phyloP scores from a whole-genome alignment of 2,888 invertebrate genomes.

The Agapostemon virescens region DNA sequence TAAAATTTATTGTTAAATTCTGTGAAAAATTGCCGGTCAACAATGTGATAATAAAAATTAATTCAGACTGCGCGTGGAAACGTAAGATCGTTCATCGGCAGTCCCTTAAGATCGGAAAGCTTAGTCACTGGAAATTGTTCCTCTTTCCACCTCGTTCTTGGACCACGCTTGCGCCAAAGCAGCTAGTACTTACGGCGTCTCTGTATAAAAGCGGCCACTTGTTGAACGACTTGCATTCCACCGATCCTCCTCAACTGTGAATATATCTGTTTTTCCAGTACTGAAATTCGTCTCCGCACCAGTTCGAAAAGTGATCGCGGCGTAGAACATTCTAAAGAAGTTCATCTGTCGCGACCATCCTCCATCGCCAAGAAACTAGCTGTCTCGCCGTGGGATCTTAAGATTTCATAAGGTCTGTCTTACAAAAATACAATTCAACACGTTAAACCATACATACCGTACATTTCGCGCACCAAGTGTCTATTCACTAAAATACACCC shows the following conservation, averaged over 20 bases:
- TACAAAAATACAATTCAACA: neutral
- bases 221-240: conserved; percentile 78
- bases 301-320: conserved; percentile 7
- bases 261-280: conserved; percentile 48
- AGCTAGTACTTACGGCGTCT: conserved; percentile 60
- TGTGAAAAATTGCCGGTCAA: too few species aligned
- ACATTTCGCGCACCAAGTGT: too few species aligned
- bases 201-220: conserved; percentile 80
- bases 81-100: conserved; percentile 28
- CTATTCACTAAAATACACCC: too few species aligned
- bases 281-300: neutral
- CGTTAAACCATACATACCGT: neutral
- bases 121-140: conserved; percentile 46
- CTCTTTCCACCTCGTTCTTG: conserved; percentile 36
- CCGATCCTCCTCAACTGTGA: conserved; percentile 69
- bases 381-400: conserved; percentile 15
- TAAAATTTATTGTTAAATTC: too few species aligned
- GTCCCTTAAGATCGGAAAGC: conserved; percentile 47
- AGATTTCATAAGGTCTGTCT: conserved; percentile 24
- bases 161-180: conserved; percentile 72
- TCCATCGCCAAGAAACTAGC: neutral
- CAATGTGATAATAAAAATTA: too few species aligned
- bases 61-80: conserved; percentile 36
- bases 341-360: neutral
- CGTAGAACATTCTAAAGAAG: neutral